Evolutionary conservation across 2,113 vertebrate species (phyloP).

Genomic region (Cettia cetti): DNA sequence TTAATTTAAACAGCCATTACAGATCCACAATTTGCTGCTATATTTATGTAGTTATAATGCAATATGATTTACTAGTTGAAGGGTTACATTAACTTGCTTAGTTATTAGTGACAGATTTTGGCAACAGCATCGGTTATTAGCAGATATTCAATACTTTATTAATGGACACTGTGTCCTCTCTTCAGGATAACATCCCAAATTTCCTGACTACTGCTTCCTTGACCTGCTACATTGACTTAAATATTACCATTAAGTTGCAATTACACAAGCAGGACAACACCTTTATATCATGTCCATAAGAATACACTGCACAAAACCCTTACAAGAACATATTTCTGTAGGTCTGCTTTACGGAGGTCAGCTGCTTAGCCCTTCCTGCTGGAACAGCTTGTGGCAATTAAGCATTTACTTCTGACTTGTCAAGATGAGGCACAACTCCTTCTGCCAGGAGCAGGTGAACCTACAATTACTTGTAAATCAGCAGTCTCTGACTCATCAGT

Average conservation of each 20-base stretch:
- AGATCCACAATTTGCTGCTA: neutral
- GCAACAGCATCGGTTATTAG: neutral
- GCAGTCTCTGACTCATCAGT: conserved; percentile 40
- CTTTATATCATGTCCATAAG: neutral
- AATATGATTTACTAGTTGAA: neutral
- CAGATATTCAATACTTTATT: neutral
- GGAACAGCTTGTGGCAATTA: conserved; percentile 5
- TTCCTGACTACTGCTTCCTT: neutral
- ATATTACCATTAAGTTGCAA: neutral
- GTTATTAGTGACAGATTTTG: neutral
- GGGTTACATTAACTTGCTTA: neutral
- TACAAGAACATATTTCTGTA: neutral
- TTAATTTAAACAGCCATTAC: neutral
- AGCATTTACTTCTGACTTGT: conserved; percentile 12
- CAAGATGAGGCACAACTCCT: neutral
- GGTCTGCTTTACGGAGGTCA: neutral
- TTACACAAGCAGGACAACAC: neutral
- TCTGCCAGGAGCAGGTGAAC: neutral
- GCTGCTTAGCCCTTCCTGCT: neutral
- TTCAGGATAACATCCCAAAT: neutral
- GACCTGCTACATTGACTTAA: neutral
- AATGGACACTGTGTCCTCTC: neutral
- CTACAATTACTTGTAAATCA: conserved; percentile 43
- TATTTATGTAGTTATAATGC: neutral
- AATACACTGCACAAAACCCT: neutral